A percentile compares a stretch with the other conserved stretches of the same genome.
Evolutionary conservation across 2,888 invertebrate genomes (phyloP).

Genomic region (Scaptomyza cyrtandrae): DNA sequence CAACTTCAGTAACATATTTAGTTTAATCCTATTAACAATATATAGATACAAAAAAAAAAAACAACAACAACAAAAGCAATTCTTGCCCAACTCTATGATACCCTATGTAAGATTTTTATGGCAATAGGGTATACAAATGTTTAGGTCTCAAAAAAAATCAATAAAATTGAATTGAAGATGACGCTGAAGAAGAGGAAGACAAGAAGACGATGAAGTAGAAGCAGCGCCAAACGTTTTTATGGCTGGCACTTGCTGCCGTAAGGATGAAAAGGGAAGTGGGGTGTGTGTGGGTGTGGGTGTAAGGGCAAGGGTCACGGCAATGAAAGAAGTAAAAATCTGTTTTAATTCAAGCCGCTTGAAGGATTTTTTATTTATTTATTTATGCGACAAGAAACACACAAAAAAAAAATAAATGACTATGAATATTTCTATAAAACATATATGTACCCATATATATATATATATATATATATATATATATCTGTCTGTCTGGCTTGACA

Average conservation of each 20-base stretch:
- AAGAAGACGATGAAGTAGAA: background rate
- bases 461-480: background rate
- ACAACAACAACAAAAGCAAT: background rate
- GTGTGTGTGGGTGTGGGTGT: background rate
- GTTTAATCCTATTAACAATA: too few relatives aligned
- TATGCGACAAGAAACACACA: constrained; percentile 15
- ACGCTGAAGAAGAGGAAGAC: background rate
- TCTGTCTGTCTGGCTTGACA: constrained; percentile 30
- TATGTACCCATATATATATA: background rate
- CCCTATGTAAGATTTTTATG: background rate
- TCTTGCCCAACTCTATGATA: background rate
- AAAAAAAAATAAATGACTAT: background rate
- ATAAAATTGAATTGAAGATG: constrained; percentile 74
- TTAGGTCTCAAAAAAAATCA: constrained; percentile 55
- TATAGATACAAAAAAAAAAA: too few relatives aligned
- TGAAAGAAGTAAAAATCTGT: constrained; percentile 50
- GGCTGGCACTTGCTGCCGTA: constrained; percentile 51
- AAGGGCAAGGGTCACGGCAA: background rate
- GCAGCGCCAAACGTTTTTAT: constrained; percentile 67
- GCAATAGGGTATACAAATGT: constrained; percentile 41
- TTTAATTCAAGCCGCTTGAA: constrained; percentile 51
- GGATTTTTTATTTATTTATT: constrained; percentile 52
- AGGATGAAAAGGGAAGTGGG: background rate
- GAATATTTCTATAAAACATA: background rate
- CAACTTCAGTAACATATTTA: too few relatives aligned